Evolutionary conservation across 2,113 vertebrate species (phyloP), one percentile per base, ranked within the genome.

Genomic region (Barnardius zonarius): DNA sequence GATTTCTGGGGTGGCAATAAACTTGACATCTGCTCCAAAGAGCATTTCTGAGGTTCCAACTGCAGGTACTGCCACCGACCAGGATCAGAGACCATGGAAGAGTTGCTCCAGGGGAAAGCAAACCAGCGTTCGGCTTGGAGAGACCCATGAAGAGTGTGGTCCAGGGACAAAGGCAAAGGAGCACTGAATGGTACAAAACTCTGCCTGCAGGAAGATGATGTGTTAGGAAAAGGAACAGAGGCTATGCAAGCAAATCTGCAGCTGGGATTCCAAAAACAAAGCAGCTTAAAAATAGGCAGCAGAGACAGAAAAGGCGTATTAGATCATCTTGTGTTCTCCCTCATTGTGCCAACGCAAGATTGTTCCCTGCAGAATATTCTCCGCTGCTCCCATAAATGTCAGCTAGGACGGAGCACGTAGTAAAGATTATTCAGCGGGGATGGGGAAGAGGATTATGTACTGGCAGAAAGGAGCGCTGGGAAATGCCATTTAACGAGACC

Each of bases 191-290:
- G 27, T 31, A 25, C 19, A 46, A 37, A 86, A 20, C 62, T 31
- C 43, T 20, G 23, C 7, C 55, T 31, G 49, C 43, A 41, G 41
- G 78, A 86, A 74, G 81, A 41, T 20, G 35, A 75, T 55, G 79
- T 37, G 72, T 72, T 79, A 24, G 74, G 62, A 48, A 57, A 63
- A 73, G 46, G 64, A 74, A 67, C 52, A 33, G 83, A 94, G 75
- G 35, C 84, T 69, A 39, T n/a, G 82, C 83, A 85, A 90, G 75
- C 39, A 68, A 66, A 83, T 49, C 63, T 88, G 88, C 83, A 88
- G 83, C 88, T 95, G 88, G 83, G 94, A 95, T 64, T 72, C 79
- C 85, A 92, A 68, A 85, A 49, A 64, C 88, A 92, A 93, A 94
- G 66, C 74, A 49, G 70, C 83, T 92, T 83, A 83, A 90, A 95